Base-by-base conservation (phyloP, 92 coral and sea anemone genomes). In the Montipora capitata region DNA sequence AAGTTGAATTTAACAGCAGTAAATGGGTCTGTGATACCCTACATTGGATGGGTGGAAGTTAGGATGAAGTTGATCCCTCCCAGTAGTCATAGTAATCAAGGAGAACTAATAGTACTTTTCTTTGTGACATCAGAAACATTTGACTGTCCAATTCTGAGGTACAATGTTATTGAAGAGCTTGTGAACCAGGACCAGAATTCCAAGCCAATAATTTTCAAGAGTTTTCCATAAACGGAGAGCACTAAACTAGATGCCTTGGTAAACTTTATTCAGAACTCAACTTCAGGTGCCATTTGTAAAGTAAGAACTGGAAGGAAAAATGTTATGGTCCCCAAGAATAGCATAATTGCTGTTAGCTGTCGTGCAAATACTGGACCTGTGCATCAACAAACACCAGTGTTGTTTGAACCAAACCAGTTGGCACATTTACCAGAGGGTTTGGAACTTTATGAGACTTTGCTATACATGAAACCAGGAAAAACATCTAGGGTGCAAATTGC, bases 31-130 rank as follows among this genome's bases (percentile, higher is more conserved):
- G 35, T 27, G 35, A 27, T 27, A 27, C 35, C 35, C 35, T 27
- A 27, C 35, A 27, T 27, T 27, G 1, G 2, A 27, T 27, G 2
- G 35, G 35, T 27, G 2, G 35, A 27, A 27, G 35, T 27, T 27
- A 27, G 35, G 35, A 27, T 27, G 62, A 90, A 85, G 80, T 84
- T 85, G 67, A 42, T 49, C 51, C 65, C 80, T 64, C 67, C 83
- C 11, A 67, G 74, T 42, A 63, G 83, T 85, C 72, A 72, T 72
- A 75, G 73, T 69, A 57, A 41, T 54, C 78, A 77, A 73, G 87
- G 73, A 20, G 90, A 90, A 90, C 65, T 90, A 35, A 41, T 87
- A 75, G 93, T 74, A 5, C 93, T 90, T 45, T 85, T 80, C 66
- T 68, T 85, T 3, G 94, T 85, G 66, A 88, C 83, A 16, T 72